phyloP scores from a whole-genome alignment of 2,888 invertebrate genomes.

The Mayetiola destructor region DNA sequence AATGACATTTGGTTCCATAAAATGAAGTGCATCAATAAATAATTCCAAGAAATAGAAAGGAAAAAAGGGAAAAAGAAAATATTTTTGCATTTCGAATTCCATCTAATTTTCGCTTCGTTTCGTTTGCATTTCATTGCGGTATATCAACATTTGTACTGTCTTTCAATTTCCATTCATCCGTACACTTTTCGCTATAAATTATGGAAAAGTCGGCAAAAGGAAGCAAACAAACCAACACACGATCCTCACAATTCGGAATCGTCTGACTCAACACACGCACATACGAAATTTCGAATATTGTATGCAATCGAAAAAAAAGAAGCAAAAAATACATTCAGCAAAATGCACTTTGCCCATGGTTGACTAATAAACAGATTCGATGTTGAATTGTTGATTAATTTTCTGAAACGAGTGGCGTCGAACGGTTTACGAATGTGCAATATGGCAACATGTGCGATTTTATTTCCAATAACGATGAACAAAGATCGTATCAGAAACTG shows the following conservation, averaged over 20 bases:
- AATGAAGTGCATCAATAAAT: constrained; percentile 11
- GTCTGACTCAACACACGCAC: not conserved
- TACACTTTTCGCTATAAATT: constrained; percentile 7
- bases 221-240: not conserved
- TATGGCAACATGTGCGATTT: constrained; percentile 2
- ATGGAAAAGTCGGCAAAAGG: not conserved
- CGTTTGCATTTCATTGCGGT: no score
- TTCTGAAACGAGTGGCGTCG: constrained; percentile 5
- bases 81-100: no score
- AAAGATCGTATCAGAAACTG: no score
- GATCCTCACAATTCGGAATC: no score
- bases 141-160: no score
- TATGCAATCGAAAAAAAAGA: not conserved
- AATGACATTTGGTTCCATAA: no score
- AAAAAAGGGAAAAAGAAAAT: no score
- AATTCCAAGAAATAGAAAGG: constrained; percentile 12
- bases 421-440: not conserved
- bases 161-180: constrained; percentile 12
- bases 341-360: not conserved
- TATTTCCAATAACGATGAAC: no score
- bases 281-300: not conserved
- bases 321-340: not conserved
- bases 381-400: constrained; percentile 6
- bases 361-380: not conserved
- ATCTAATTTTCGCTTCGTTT: no score